A percentile compares a stretch with the other conserved stretches of the same genome.
Evolutionary conservation across 2,113 vertebrate genomes (phyloP).

Genomic region (Tragulus kanchil): DNA sequence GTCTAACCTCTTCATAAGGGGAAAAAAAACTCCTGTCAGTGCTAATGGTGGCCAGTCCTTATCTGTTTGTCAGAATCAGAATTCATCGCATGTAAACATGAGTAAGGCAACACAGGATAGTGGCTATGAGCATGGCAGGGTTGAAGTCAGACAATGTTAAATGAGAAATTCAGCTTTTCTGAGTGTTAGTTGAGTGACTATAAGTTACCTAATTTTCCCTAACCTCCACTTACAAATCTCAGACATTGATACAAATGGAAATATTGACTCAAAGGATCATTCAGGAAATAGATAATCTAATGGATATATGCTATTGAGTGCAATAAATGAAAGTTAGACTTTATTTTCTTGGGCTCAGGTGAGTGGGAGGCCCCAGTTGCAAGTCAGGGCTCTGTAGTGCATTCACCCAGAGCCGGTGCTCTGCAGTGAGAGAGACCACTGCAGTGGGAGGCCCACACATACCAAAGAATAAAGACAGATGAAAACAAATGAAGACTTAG

Average conservation of each 20-base stretch:
- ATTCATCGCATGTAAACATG: neutral
- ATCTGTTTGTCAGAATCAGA: constrained; percentile 25
- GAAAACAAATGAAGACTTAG: too few species aligned
- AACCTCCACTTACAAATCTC: neutral
- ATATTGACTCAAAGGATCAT: neutral
- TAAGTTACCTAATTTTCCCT: neutral
- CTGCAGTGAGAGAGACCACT: too few species aligned
- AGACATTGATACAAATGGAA: constrained; percentile 6
- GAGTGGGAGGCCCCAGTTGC: too few species aligned
- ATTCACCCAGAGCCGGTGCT: too few species aligned
- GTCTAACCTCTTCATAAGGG: neutral
- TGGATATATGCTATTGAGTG: neutral
- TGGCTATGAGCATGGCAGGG: fast-evolving
- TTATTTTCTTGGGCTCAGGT: too few species aligned
- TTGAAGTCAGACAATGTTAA: neutral
- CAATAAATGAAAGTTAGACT: neutral
- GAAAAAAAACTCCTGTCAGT: neutral
- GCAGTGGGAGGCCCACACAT: too few species aligned
- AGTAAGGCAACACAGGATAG: neutral
- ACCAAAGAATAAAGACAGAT: too few species aligned
- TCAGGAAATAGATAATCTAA: neutral
- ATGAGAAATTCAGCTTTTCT: constrained; percentile 15
- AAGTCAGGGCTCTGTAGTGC: too few species aligned
- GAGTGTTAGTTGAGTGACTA: neutral
- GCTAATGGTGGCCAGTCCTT: neutral